These are phyloP conservation scores for Holothuria glaberrima DNA, from an alignment of 35 echinoderm and acorn worm genomes.

Conservation along the genomic window DNA sequence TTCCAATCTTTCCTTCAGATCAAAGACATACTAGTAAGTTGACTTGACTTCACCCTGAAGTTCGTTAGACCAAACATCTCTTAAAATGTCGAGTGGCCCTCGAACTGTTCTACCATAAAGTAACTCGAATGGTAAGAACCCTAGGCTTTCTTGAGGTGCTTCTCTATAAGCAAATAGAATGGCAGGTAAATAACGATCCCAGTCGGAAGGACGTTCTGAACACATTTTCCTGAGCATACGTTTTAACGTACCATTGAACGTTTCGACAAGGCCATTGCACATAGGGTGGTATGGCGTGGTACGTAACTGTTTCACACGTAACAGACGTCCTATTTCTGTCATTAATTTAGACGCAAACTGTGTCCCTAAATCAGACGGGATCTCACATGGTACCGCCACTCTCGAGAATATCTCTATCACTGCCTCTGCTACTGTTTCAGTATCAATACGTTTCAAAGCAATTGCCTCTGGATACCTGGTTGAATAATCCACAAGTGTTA, in stretches of 20 bases:
- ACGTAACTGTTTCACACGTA: constrained; percentile 18
- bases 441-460: background rate
- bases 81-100: constrained; percentile 45
- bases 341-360: constrained; percentile 7
- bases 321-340: background rate
- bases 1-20: background rate
- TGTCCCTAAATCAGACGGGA: constrained; percentile 43
- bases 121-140: constrained; percentile 64
- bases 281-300: constrained; percentile 32
- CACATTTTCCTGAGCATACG: constrained; percentile 53
- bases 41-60: too few relatives aligned
- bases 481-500: constrained; percentile 19
- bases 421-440: constrained; percentile 23
- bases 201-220: constrained; percentile 36
- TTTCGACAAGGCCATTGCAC: constrained; percentile 28
- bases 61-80: constrained; percentile 41
- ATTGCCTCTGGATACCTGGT: constrained; percentile 49
- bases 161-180: constrained; percentile 62
- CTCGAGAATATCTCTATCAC: constrained; percentile 32
- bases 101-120: constrained; percentile 60
- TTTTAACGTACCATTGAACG: constrained; percentile 39
- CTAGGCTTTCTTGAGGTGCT: constrained; percentile 61
- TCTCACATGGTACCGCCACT: constrained; percentile 25
- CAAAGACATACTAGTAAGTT: constrained; percentile 4
- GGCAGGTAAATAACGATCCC: constrained; percentile 63